Percentiles rank a stretch among this genome's conserved stretches.
These are phyloP conservation scores for Lamprologus lemairii DNA, from an alignment of 2,113 vertebrate genomes.

Conservation along the genomic window DNA sequence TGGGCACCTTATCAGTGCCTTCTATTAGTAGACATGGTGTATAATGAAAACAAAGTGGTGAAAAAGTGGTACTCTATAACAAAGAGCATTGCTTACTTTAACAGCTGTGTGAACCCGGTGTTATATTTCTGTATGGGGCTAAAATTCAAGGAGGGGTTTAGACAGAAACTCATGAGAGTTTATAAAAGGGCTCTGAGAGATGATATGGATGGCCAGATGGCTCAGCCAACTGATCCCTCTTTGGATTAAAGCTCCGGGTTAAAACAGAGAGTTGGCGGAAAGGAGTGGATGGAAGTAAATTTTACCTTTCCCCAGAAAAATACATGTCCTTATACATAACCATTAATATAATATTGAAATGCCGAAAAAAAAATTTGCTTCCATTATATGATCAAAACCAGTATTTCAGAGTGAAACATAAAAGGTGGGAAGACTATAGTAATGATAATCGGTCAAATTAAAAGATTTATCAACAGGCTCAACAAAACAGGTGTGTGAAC, in stretches of 20 bases:
- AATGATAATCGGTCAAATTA: neutral
- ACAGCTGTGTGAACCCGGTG: conserved; percentile 76
- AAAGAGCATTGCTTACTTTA: conserved; percentile 66
- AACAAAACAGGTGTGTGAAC: neutral
- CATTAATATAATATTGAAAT: neutral
- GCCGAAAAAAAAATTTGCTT: neutral
- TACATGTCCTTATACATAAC: neutral
- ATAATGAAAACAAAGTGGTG: conserved; percentile 35
- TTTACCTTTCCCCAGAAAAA: neutral
- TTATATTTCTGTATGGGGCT: conserved; percentile 76
- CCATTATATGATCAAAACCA: neutral
- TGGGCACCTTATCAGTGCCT: conserved; percentile 75
- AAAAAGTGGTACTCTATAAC: conserved; percentile 55
- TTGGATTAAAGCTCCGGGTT: rapidly evolving
- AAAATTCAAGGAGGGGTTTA: conserved; percentile 26
- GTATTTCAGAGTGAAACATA: neutral
- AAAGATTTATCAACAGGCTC: neutral
- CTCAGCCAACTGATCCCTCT: neutral
- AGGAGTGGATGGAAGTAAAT: neutral
- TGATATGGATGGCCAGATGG: neutral
- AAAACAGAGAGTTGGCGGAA: neutral
- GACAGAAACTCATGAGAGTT: conserved; percentile 37
- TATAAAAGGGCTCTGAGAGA: conserved; percentile 57
- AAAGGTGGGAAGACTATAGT: neutral
- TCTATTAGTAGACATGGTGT: conserved; percentile 62